phyloP scores from a whole-genome alignment of 2,113 vertebrate genomes.

The Ochotona curzoniae region DNA sequence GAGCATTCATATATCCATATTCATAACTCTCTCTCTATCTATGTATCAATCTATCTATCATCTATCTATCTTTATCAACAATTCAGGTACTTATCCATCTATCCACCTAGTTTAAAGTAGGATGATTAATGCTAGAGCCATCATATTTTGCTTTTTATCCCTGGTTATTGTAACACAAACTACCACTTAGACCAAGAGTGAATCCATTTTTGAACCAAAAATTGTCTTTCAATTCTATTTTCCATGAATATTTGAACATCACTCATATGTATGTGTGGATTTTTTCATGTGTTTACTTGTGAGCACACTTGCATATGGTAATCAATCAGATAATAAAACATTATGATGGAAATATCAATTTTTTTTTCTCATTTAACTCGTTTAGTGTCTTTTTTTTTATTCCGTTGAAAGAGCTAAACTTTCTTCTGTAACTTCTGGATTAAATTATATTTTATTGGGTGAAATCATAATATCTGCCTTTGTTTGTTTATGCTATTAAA shows the following conservation, averaged over 20 bases:
- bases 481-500: conserved; percentile 69
- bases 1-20: too few relatives aligned
- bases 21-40: background rate
- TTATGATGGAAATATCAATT: background rate
- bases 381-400: conserved; percentile 62
- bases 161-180: background rate
- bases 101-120: background rate
- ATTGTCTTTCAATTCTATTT: too few relatives aligned
- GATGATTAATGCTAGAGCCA: background rate
- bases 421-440: conserved; percentile 60
- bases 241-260: too few relatives aligned
- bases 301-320: background rate
- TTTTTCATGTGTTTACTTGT: background rate
- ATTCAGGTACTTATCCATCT: background rate
- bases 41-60: too few relatives aligned
- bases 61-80: background rate
- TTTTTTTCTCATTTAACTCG: conserved; percentile 16
- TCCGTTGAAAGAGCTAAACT: conserved; percentile 51
- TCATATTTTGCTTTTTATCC: background rate
- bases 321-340: background rate
- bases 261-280: background rate
- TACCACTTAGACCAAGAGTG: background rate
- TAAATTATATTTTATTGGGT: conserved; percentile 65
- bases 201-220: background rate
- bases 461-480: background rate